These are phyloP conservation scores for Spea bombifrons DNA, from an alignment of 2,113 vertebrate genomes.

Conservation along the genomic window DNA sequence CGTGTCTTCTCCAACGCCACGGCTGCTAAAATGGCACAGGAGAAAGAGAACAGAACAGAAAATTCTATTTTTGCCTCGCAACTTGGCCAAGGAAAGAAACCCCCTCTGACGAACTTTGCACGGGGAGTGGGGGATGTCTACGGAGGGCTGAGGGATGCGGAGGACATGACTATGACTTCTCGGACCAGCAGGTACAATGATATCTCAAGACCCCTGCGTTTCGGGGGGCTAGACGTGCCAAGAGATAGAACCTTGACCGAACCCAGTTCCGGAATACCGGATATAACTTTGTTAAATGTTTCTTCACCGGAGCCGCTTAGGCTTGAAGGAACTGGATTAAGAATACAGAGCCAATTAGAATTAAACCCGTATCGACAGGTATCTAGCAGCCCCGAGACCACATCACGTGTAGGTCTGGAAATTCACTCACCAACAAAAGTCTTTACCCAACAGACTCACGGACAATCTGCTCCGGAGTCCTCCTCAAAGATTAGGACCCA, in stretches of 20 bases:
- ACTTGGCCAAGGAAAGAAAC: background rate
- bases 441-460: background rate
- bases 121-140: background rate
- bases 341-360: background rate
- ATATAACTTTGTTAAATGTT: no score
- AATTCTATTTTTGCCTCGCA: background rate
- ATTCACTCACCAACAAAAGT: background rate
- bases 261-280: no score
- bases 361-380: background rate
- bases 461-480: background rate
- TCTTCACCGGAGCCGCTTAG: no score
- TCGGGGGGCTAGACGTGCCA: background rate
- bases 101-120: background rate
- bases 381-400: background rate
- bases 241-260: background rate
- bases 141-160: background rate
- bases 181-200: background rate
- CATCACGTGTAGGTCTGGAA: background rate
- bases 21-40: background rate
- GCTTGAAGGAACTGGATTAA: no score
- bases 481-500: no score
- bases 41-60: background rate
- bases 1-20: background rate
- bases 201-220: constrained; percentile 6
- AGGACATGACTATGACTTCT: constrained; percentile 13